Base-by-base conservation (phyloP, 1,140 invertebrate species). In the Bombus polaris region DNA sequence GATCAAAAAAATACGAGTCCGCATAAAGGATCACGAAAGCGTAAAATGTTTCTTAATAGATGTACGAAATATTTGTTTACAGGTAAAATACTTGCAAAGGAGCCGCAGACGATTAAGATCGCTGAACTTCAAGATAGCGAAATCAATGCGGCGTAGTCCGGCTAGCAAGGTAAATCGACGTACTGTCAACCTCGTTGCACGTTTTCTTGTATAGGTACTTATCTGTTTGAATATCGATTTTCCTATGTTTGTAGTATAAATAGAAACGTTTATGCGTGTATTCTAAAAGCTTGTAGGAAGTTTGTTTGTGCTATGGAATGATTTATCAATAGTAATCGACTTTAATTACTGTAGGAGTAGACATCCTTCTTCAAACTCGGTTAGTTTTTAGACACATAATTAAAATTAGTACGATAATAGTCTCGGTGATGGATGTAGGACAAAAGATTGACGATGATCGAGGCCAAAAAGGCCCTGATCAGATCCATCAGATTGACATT, bases 11-110 rank as follows among this genome's bases (percentile, higher is more conserved):
- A 53, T 22, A 0, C 5, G 47, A 18, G 1, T 22, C 5, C 1
- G 47, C 15, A 6, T 18, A 1, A 47, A 47, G 44, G 44, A 47
- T 47, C 4, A 5, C 47, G 47, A 39, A 39, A 39, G 37, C 37
- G 37, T 22, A 53, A 22, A 53, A 22, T 0, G 18, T 53, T 22
- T 53, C 6, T 53, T 53, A 22, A 22, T 22, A 22, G 18, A 53
- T 22, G 0, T 22, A 22, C 5, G 47, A 53, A 53, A 22, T 53
- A 22, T 53, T 53, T 53, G 18, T 53, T 8, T 18, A 8, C 84
- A 96, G 96, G 95, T 96, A 28, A 94, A 90, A 81, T 95, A 93
- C 72, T 87, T 96, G 32, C 96, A 96, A 92, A 95, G 94, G 81
- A 92, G 92, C 83, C 94, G 96, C 5, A 95, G 94, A 6, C 95